These are phyloP conservation scores for Ceyx melanurus DNA, from an alignment of 2,113 vertebrate genomes.

Conservation along the genomic window DNA sequence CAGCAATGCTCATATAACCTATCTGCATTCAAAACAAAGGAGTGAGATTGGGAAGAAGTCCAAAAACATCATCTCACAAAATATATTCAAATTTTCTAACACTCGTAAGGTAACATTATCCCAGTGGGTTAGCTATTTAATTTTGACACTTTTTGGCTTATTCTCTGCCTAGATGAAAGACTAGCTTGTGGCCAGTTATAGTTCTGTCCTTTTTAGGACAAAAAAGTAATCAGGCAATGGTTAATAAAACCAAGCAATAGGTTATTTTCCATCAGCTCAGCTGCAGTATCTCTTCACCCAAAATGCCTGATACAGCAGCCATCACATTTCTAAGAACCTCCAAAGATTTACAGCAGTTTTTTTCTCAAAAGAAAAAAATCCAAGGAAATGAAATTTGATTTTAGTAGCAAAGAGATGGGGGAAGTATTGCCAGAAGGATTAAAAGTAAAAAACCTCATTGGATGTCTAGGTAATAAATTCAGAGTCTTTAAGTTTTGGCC, in stretches of 20 bases:
- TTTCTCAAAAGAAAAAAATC: slow-evolving; percentile 24
- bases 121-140: not conserved
- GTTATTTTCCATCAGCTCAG: slow-evolving; percentile 35
- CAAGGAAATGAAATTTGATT: slow-evolving; percentile 24
- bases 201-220: not conserved
- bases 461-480: slow-evolving; percentile 3
- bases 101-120: slow-evolving; percentile 1
- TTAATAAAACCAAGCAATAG: slow-evolving; percentile 17
- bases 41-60: not conserved
- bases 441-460: not conserved
- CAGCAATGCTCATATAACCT: not conserved
- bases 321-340: slow-evolving; percentile 35
- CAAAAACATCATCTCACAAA: not conserved
- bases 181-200: not conserved
- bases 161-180: not conserved
- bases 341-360: slow-evolving; percentile 39
- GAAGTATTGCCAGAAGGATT: slow-evolving; percentile 35
- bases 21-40: slow-evolving; percentile 27
- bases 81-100: slow-evolving; percentile 11
- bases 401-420: not conserved
- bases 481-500: not conserved
- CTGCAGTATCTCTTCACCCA: slow-evolving; percentile 16
- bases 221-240: not conserved
- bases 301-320: slow-evolving; percentile 45
- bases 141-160: slow-evolving; percentile 13